Percentiles rank a stretch among this genome's conserved stretches.
phyloP scores from a whole-genome alignment of 2,113 vertebrate genomes.

The Myotis yumanensis region DNA sequence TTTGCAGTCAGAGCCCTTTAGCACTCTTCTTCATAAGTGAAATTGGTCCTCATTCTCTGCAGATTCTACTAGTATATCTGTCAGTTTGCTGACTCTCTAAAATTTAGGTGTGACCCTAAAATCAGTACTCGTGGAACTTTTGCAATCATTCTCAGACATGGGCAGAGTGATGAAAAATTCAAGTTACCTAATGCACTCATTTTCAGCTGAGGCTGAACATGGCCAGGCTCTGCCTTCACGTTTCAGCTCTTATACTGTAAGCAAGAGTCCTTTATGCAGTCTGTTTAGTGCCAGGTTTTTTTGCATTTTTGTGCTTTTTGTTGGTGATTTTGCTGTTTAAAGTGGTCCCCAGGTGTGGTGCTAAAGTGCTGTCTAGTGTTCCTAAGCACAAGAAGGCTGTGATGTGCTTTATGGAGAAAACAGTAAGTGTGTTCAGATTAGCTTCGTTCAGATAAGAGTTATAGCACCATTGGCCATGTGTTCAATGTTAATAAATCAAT shows the following conservation, averaged over 20 bases:
- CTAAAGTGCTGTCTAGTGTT: background rate
- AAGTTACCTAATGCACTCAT: background rate
- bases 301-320: slow-evolving; percentile 25
- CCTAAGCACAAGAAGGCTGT: background rate
- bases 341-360: background rate
- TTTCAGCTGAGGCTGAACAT: background rate
- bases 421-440: background rate
- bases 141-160: background rate
- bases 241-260: background rate
- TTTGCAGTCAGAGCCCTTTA: background rate
- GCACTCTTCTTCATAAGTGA: background rate
- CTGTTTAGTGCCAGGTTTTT: slow-evolving; percentile 25
- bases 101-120: slow-evolving; percentile 19
- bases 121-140: background rate
- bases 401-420: slow-evolving; percentile 4
- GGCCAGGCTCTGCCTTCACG: background rate
- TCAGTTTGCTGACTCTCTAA: background rate
- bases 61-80: background rate
- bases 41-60: background rate
- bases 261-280: slow-evolving; percentile 2
- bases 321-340: slow-evolving; percentile 46
- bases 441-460: slow-evolving; percentile 3
- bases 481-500: slow-evolving; percentile 22
- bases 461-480: background rate
- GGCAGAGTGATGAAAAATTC: background rate